Evolutionary conservation across 2,888 invertebrate genomes (phyloP), one percentile per base, ranked within the genome.

Genomic region (Crossocerus cetratus): DNA sequence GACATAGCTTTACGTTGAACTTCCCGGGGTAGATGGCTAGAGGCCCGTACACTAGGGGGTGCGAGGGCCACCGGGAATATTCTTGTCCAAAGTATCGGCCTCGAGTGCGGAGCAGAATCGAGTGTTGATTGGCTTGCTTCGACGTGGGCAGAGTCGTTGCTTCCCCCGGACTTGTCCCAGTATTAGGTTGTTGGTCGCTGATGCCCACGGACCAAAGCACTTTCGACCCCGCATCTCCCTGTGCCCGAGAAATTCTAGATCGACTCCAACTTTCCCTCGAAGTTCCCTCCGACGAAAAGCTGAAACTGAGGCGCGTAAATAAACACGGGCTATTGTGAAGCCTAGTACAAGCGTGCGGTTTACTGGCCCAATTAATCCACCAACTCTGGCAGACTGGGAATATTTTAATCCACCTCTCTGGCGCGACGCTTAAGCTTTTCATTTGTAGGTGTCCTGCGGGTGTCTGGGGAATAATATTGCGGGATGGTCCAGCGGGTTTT

Each of bases 361-460:
- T 60, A 60, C 45, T 21, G 45, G 14, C 16, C 20, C 4, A 60
- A 45, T 60, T 16, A 60, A 60, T 60, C 21, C 14, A 21, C 18
- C 60, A 44, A 13, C 45, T n/a, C n/a, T 13, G 14, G 11, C 22
- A 13, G 21, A 22, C 45, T 11, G 2, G 22, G 21, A 18, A 22
- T 0, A 45, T 60, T 60, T 60, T 45, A 44, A 60, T 60, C 22
- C 60, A 16, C 32, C 32, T 32, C 3, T 32, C 11, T n/a, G n/a
- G n/a, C n/a, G n/a, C n/a, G n/a, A n/a, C n/a, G n/a, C n/a, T n/a
- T n/a, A 8, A 32, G 32, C 3, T 32, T 32, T 32, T 32, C 11
- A 32, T 8, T 32, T 32, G 5, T 32, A 32, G 32, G 32, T 11
- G 32, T 32, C 8, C 32, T 32, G 8, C 1, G 2, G 11, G 8